Evolutionary conservation across 2,113 vertebrate genomes (phyloP).

Genomic region (Heterochromis multidens): DNA sequence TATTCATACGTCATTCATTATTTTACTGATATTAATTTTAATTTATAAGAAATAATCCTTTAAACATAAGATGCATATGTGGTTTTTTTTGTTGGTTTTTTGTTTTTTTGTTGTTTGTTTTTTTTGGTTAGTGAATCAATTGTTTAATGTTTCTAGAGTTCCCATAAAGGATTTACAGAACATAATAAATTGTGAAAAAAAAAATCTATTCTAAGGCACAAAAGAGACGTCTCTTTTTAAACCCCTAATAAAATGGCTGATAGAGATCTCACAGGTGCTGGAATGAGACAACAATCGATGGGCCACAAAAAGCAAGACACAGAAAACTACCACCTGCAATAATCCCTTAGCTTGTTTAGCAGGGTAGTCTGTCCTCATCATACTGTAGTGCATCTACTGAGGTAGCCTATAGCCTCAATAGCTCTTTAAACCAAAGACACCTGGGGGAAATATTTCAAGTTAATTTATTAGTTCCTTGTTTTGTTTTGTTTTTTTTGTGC

Average conservation of each 20-base stretch:
- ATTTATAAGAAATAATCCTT: neutral
- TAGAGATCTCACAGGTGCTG: conserved; percentile 25
- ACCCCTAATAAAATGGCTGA: conserved; percentile 14
- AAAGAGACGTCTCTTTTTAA: neutral
- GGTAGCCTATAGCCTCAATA: conserved; percentile 10
- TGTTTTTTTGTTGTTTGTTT: neutral
- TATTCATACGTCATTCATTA: neutral
- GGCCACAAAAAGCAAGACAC: conserved; percentile 26
- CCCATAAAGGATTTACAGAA: neutral
- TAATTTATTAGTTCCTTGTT: conserved; percentile 24
- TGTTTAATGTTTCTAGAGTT: neutral
- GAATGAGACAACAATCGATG: conserved; percentile 38
- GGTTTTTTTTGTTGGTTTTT: neutral
- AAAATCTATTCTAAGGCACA: neutral
- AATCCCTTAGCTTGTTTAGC: conserved; percentile 16
- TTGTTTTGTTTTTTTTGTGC: neutral
- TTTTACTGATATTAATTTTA: neutral
- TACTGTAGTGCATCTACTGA: neutral
- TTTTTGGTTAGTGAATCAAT: neutral
- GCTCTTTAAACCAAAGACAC: conserved; percentile 26
- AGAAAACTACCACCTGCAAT: conserved; percentile 42
- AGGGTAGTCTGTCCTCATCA: conserved; percentile 29
- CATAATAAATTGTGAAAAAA: neutral
- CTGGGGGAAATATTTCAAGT: conserved; percentile 29
- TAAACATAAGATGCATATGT: neutral